Evolutionary conservation across 2,113 vertebrate genomes (phyloP).

Genomic region (Dicrurus megarhynchus): DNA sequence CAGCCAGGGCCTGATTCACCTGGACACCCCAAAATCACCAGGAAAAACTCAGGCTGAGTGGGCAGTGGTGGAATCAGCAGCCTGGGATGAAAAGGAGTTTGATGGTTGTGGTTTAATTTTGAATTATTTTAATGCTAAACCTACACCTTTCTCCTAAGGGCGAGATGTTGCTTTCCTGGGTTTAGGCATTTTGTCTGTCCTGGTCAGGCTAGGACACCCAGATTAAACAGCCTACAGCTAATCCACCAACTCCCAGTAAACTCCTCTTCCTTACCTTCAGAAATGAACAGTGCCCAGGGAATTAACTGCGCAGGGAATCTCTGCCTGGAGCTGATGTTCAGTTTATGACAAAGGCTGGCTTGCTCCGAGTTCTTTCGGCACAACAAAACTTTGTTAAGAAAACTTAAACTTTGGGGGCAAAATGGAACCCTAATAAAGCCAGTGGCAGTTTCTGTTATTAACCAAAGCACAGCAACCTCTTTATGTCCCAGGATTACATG

Average conservation of each 20-base stretch:
- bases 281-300: background rate
- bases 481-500: background rate
- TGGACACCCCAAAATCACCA: background rate
- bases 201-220: background rate
- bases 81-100: background rate
- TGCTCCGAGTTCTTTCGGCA: background rate
- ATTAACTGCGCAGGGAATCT: background rate
- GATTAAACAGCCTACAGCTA: background rate
- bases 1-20: background rate
- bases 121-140: background rate
- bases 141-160: background rate
- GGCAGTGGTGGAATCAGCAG: background rate
- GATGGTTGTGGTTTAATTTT: background rate
- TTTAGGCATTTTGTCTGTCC: background rate
- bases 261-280: background rate
- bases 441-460: background rate
- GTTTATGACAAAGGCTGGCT: background rate
- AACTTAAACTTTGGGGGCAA: background rate
- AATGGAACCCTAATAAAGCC: background rate
- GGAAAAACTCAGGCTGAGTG: background rate
- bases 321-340: background rate
- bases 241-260: background rate
- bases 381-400: background rate
- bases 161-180: background rate
- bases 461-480: background rate